Evolutionary conservation across 1,140 invertebrate genomes (phyloP).

Genomic region (Calephelis virginiensis): DNA sequence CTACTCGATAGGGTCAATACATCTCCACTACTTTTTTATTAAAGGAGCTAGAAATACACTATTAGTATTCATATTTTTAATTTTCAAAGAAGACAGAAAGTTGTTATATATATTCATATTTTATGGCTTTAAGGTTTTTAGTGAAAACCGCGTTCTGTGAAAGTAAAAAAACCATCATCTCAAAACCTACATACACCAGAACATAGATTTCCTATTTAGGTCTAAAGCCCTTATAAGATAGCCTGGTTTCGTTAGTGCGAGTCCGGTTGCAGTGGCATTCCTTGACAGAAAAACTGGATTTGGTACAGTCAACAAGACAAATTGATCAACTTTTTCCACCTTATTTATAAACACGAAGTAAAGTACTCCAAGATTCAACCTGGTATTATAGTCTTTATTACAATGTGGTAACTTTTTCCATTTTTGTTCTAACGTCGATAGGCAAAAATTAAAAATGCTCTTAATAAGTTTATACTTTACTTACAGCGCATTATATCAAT

Average conservation of each 20-base stretch:
- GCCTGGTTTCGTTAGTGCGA: slow-evolving; percentile 23
- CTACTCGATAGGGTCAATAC: too few relatives aligned
- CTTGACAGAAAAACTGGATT: slow-evolving; percentile 17
- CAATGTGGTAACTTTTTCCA: too few relatives aligned
- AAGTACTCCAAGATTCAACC: too few relatives aligned
- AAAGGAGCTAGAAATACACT: too few relatives aligned
- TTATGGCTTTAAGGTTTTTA: not conserved
- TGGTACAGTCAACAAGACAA: slow-evolving; percentile 4
- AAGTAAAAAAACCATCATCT: slow-evolving; percentile 11
- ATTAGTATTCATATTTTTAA: too few relatives aligned
- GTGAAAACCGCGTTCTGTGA: not conserved
- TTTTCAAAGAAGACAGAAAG: too few relatives aligned
- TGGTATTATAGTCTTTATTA: too few relatives aligned
- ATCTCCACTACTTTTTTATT: too few relatives aligned
- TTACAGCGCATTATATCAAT: too few relatives aligned
- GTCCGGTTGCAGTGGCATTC: slow-evolving; percentile 5
- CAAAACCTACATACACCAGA: slow-evolving; percentile 13
- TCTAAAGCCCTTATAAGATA: slow-evolving; percentile 21
- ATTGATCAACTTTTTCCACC: not conserved
- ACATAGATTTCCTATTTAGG: slow-evolving; percentile 21
- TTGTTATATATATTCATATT: not conserved
- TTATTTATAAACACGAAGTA: not conserved
- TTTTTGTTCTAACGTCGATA: too few relatives aligned
- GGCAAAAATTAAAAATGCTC: too few relatives aligned
- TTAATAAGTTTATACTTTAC: too few relatives aligned